Evolutionary conservation across 2,888 invertebrate species (phyloP), one percentile per base, ranked within the genome.

Genomic region (Tridacna gigas): DNA sequence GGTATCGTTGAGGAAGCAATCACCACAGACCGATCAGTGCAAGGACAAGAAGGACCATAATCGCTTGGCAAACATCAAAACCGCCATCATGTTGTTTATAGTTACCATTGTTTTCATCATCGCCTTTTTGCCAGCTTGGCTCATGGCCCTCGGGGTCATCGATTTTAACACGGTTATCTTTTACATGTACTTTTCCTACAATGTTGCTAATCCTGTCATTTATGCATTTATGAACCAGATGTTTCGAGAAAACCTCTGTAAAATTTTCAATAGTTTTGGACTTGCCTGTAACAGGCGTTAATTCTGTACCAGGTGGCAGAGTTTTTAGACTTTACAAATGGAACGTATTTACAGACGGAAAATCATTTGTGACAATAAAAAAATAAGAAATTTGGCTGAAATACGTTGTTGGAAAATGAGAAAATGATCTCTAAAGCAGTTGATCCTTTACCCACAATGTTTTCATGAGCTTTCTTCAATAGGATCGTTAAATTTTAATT

Each of bases 181-280:
- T 84, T 94, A 94, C 82, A 91, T 94, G 90, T 94, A 94, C 84
- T 94, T 94, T 82, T 89, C 91, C 9, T 94, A 94, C 82, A 94
- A 94, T 84, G 93, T 94, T 12, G 93, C 92, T n/a, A 94, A 94
- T 74, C 94, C 94, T 3, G 91, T 94, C 60, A 94, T 94, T 37
- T 94, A 94, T 84, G 92, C 93, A n/a, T 94, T 94, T 78, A 94
- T 94, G 94, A 94, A 94, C 83, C 91, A 92, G 77, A 93, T 92
- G 84, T 94, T 94, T 80, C 79, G 93, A 37, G 91, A 92, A 15
- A 94, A 94, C 71, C 82, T 94, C 28, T 80, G 77, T n/a, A 81
- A 76, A 37, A 67, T 88, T 20, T 76, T 88, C 48, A 85, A 73
- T 9, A 82, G 80, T 63, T 88, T 69, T 48, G 20, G 74, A 15